phyloP scores from a whole-genome alignment of 2,888 invertebrate genomes.

The Perizoma flavofasciatum region DNA sequence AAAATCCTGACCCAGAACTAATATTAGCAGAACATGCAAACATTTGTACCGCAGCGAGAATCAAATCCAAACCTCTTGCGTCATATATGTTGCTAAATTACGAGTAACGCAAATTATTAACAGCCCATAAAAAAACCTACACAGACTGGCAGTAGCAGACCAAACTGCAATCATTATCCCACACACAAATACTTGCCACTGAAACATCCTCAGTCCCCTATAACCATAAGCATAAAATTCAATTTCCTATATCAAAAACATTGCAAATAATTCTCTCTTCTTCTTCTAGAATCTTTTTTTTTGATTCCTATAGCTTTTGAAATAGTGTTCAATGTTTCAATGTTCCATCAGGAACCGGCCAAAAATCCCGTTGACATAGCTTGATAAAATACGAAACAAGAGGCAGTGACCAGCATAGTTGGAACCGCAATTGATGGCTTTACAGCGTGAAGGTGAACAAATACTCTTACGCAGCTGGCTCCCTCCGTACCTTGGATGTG shows the following conservation, averaged over 20 bases:
- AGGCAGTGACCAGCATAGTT: constrained; percentile 47
- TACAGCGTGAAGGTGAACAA: constrained; percentile 7
- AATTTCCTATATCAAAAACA: constrained; percentile 6
- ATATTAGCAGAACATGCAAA: too few species aligned
- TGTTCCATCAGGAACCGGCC: too few species aligned
- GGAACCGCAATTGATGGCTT: constrained; percentile 46
- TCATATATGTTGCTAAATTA: too few species aligned
- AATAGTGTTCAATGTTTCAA: constrained; percentile 7
- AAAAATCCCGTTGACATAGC: constrained; percentile 29
- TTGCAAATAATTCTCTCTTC: constrained; percentile 2
- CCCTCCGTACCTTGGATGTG: too few species aligned
- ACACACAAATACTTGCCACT: constrained; percentile 13
- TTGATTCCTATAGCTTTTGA: background rate
- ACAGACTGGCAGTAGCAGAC: constrained; percentile 25
- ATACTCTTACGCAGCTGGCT: background rate
- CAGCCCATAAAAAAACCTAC: constrained; percentile 13
- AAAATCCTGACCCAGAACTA: too few species aligned
- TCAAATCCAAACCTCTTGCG: too few species aligned
- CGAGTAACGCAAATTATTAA: background rate
- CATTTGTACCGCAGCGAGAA: too few species aligned
- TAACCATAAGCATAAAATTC: background rate
- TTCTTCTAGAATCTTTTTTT: background rate
- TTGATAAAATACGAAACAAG: constrained; percentile 63
- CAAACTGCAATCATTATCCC: constrained; percentile 28
- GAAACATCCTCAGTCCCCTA: constrained; percentile 7